Conservation (phyloP, 2,888 invertebrate genomes). For the Tineola bisselliella region DNA sequence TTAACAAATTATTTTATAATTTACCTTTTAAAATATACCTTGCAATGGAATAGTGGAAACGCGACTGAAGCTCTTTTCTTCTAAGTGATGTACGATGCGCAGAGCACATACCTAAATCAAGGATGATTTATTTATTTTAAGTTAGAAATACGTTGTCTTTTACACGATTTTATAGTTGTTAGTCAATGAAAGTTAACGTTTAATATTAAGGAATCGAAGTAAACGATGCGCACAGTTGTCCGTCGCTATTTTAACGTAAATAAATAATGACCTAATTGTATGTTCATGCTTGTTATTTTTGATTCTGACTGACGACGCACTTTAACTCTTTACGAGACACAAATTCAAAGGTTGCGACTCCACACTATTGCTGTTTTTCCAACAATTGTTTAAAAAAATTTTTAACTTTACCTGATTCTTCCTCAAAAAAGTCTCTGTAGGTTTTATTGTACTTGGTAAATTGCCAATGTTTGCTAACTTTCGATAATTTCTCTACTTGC, state of each 20-base stretch:
- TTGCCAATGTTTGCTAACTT: constrained; percentile 29
- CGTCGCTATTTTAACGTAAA: constrained; percentile 48
- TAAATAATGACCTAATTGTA: constrained; percentile 61
- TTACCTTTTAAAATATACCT: too few species aligned
- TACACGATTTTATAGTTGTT: constrained; percentile 12
- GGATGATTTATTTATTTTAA: background rate
- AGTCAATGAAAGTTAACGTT: constrained; percentile 42
- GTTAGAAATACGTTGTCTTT: too few species aligned
- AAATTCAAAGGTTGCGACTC: background rate
- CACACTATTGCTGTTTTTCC: background rate
- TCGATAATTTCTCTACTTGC: constrained; percentile 51
- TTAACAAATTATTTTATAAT: too few species aligned
- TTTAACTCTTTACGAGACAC: background rate
- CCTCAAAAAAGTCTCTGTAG: background rate
- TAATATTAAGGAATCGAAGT: constrained; percentile 15
- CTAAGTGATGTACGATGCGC: too few species aligned
- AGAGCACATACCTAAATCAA: background rate
- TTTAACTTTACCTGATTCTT: background rate
- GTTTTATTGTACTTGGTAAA: background rate
- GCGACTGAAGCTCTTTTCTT: too few species aligned
- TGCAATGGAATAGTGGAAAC: too few species aligned
- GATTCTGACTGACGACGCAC: constrained; percentile 35
- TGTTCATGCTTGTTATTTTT: constrained; percentile 53
- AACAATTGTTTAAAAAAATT: background rate
- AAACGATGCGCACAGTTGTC: constrained; percentile 37